Conservation (phyloP, 2,113 vertebrate genomes). For the Trinectes maculatus region DNA sequence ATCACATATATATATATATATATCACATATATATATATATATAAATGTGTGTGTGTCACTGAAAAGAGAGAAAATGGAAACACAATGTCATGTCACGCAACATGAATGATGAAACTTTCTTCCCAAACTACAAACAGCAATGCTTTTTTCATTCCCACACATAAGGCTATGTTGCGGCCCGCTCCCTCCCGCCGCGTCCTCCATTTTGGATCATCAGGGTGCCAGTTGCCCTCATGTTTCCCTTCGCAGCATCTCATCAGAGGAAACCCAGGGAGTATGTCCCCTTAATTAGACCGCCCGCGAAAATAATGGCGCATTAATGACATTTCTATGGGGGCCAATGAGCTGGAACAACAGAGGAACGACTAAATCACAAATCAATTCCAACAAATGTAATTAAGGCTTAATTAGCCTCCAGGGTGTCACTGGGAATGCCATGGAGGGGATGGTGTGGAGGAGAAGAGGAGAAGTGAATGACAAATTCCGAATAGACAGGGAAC, state of each 20-base stretch:
- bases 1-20: too few species aligned
- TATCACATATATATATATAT: too few species aligned
- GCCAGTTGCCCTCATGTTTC: constrained; percentile 63
- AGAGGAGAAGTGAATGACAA: constrained; percentile 54
- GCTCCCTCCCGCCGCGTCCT: constrained; percentile 37
- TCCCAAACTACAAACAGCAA: constrained; percentile 25
- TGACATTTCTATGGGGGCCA: constrained; percentile 84
- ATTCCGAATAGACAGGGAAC: constrained; percentile 53
- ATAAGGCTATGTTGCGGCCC: constrained; percentile 39
- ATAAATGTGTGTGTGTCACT: too few species aligned
- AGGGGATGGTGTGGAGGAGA: constrained; percentile 51
- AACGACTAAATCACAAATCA: constrained; percentile 87
- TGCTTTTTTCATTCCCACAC: constrained; percentile 13
- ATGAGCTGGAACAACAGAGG: constrained; percentile 85
- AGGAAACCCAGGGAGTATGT: constrained; percentile 75
- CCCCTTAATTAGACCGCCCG: constrained; percentile 81
- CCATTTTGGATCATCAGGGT: constrained; percentile 72
- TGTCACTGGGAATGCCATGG: constrained; percentile 65
- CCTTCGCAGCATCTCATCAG: constrained; percentile 70
- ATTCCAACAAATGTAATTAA: constrained; percentile 90
- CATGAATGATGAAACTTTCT: constrained; percentile 17
- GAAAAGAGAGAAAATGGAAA: too few species aligned
- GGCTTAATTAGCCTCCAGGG: constrained; percentile 86
- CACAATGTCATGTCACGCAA: constrained; percentile 16
- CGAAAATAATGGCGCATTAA: constrained; percentile 86